A percentile compares a stretch with the other conserved stretches of the same genome.
Evolutionary conservation across 2,888 invertebrate genomes (phyloP).

Genomic region (Cryptocephalus primarius): DNA sequence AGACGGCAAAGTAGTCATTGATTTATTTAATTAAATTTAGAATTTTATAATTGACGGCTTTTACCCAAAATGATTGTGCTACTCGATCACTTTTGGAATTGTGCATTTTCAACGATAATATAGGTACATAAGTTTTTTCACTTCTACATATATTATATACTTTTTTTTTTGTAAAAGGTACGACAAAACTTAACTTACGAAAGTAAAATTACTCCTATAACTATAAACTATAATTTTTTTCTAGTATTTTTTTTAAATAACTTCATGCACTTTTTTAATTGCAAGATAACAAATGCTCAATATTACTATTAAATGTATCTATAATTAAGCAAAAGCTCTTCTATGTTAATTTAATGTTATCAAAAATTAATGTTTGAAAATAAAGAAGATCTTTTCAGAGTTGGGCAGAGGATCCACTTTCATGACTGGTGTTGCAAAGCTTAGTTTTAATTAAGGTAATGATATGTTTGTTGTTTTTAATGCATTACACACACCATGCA

Average conservation of each 20-base stretch:
- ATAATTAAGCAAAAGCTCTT: conserved; percentile 30
- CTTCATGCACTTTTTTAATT: conserved; percentile 27
- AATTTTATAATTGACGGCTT: conserved; percentile 5
- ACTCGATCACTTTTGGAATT: conserved; percentile 7
- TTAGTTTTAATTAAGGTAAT: conserved; percentile 16
- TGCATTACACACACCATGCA: conserved; percentile 20
- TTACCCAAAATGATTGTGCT: conserved; percentile 18
- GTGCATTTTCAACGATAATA: conserved; percentile 7
- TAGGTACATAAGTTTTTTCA: conserved; percentile 22
- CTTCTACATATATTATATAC: too few relatives aligned
- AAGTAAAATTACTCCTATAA: conserved; percentile 2
- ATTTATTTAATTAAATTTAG: conserved; percentile 1
- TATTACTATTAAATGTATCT: conserved; percentile 19
- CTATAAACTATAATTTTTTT: conserved; percentile 22
- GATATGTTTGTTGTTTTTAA: conserved; percentile 23
- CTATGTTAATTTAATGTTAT: conserved; percentile 21
- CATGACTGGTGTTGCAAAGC: conserved; percentile 22
- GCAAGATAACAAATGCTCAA: conserved; percentile 35
- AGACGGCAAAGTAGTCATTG: neutral
- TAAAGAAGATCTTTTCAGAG: conserved; percentile 12
- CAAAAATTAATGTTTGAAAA: conserved; percentile 22
- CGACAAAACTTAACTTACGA: conserved; percentile 19
- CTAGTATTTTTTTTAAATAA: conserved; percentile 21
- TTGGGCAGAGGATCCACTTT: conserved; percentile 10
- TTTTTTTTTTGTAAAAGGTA: conserved; percentile 18